Conservation (phyloP, 2,888 invertebrate species). For the Caenorhabditis virilis region DNA sequence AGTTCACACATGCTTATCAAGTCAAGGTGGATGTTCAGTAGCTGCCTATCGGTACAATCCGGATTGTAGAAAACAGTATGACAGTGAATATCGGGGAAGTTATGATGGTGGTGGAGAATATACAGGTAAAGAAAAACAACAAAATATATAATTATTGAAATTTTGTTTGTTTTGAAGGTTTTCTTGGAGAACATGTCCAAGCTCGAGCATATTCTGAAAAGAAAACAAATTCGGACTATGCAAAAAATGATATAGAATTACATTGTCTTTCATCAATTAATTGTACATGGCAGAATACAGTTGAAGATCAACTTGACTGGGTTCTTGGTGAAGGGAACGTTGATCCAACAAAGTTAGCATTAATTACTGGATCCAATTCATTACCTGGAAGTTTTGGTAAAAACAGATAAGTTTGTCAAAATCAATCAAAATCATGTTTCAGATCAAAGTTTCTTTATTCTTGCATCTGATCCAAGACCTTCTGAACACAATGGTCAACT, state of each 20-base stretch:
- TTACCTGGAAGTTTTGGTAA: constrained; percentile 43
- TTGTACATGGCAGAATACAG: constrained; percentile 52
- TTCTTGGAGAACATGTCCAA: constrained; percentile 43
- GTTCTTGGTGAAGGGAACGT: constrained; percentile 51
- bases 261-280: constrained; percentile 37
- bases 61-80: constrained; percentile 31
- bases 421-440: not conserved
- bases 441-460: constrained; percentile 51
- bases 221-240: constrained; percentile 36
- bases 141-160: not conserved
- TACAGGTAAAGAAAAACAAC: not conserved
- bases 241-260: constrained; percentile 41
- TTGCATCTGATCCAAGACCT: constrained; percentile 52
- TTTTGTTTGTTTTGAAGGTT: constrained; percentile 29
- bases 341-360: constrained; percentile 40
- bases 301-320: constrained; percentile 54
- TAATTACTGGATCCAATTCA: constrained; percentile 51
- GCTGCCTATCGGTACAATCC: constrained; percentile 42
- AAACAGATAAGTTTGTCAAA: not conserved
- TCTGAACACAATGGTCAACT: constrained; percentile 44
- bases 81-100: constrained; percentile 7
- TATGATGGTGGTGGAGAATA: constrained; percentile 10
- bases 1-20: constrained; percentile 44
- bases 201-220: constrained; percentile 51
- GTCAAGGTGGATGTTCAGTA: constrained; percentile 48